phyloP scores from a whole-genome alignment of 2,888 invertebrate genomes.

The Philonicus albiceps region DNA sequence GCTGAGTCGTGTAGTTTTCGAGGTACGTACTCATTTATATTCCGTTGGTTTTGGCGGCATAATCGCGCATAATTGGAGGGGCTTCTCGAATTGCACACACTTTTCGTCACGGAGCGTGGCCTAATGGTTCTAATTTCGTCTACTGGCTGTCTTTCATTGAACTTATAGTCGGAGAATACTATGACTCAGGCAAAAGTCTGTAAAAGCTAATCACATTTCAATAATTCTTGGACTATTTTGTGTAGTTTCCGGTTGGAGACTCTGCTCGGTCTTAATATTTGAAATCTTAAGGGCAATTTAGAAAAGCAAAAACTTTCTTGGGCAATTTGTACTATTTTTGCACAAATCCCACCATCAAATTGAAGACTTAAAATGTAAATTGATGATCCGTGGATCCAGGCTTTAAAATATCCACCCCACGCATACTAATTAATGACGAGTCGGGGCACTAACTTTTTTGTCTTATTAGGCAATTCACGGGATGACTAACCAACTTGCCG shows the following conservation, averaged over 20 bases:
- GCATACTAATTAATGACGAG: not conserved
- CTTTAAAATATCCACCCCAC: not conserved
- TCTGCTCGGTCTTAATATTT: not conserved
- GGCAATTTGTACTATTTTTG: not conserved
- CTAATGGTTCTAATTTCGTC: not conserved
- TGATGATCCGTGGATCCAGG: not conserved
- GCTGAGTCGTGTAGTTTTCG: not conserved
- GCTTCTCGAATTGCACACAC: not conserved
- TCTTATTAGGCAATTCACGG: not conserved
- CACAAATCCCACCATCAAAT: not conserved
- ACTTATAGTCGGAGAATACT: not conserved
- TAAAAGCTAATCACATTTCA: not conserved
- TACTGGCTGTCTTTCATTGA: not conserved
- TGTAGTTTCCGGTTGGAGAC: not conserved
- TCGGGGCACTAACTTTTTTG: not conserved
- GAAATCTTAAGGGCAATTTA: not conserved
- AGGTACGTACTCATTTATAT: not conserved
- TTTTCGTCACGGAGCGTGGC: not conserved
- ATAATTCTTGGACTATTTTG: not conserved
- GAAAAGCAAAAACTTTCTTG: not conserved
- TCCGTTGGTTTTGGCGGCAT: not conserved
- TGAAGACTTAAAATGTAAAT: not conserved
- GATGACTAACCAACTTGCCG: not conserved
- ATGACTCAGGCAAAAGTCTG: not conserved
- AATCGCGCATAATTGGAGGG: not conserved